Conservation (phyloP, 2,797 vertebrate species). For the Neosilurus hyrtlii region DNA sequence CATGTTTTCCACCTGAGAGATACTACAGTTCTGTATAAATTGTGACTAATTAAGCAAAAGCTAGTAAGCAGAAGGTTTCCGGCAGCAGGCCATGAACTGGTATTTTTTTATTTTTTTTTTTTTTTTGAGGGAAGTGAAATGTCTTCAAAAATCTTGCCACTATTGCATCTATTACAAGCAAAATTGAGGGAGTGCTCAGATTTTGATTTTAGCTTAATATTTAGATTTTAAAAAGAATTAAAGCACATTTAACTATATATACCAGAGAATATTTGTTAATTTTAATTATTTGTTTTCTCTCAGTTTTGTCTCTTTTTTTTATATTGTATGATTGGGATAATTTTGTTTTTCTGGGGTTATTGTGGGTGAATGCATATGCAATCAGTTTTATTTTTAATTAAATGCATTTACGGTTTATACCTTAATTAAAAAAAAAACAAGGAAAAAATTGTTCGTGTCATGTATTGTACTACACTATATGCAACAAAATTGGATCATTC, state of each 20-base stretch:
- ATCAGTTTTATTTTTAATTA: slow-evolving; percentile 74
- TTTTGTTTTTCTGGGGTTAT: slow-evolving; percentile 70
- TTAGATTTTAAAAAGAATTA: slow-evolving; percentile 62
- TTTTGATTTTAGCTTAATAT: slow-evolving; percentile 61
- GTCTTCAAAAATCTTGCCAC: slow-evolving; percentile 39
- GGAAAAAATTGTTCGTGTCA: slow-evolving; percentile 55
- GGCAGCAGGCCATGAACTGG: slow-evolving; percentile 23
- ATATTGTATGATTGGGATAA: slow-evolving; percentile 68
- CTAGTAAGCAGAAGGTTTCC: slow-evolving; percentile 15
- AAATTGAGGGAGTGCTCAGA: slow-evolving; percentile 60
- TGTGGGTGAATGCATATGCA: slow-evolving; percentile 79
- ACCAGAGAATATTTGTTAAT: slow-evolving; percentile 80
- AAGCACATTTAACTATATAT: slow-evolving; percentile 81
- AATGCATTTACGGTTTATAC: slow-evolving; percentile 70
- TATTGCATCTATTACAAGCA: slow-evolving; percentile 52
- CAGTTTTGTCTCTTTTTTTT: slow-evolving; percentile 54
- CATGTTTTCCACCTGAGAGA: not conserved
- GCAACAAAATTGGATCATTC: slow-evolving; percentile 67
- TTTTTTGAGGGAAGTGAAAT: slow-evolving; percentile 16
- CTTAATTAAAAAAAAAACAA: slow-evolving; percentile 69
- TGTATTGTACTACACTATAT: slow-evolving; percentile 61
- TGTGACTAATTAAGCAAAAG: slow-evolving; percentile 5
- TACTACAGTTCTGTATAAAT: slow-evolving; percentile 12
- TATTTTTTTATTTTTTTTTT: slow-evolving; percentile 13
- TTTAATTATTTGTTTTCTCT: slow-evolving; percentile 61